Evolutionary conservation across 2,797 vertebrate species (phyloP).

Genomic region (Aldrovandia affinis): DNA sequence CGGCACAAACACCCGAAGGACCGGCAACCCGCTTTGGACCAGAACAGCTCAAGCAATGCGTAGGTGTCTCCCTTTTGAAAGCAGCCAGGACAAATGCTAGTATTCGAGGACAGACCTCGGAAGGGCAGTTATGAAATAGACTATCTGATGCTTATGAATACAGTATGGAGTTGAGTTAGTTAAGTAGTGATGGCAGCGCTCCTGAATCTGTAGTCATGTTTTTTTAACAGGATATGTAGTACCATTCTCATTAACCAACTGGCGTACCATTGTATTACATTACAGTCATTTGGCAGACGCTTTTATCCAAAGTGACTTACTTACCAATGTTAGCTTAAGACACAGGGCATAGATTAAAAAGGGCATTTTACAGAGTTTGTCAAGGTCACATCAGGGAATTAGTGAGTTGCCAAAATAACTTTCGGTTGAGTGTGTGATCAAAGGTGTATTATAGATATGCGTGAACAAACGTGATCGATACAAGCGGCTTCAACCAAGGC

Average conservation of each 20-base stretch:
- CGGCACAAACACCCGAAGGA: constrained; percentile 38
- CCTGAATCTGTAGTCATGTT: not conserved
- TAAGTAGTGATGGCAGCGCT: not conserved
- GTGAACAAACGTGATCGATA: no score
- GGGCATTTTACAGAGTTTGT: not conserved
- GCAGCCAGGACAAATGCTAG: constrained; percentile 10
- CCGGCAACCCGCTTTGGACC: constrained; percentile 24
- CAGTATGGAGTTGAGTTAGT: not conserved
- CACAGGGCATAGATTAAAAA: not conserved
- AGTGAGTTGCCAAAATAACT: not conserved
- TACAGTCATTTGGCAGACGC: no score
- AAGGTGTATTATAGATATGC: no score
- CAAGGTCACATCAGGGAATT: not conserved
- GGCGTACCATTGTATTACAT: no score
- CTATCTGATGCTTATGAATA: not conserved
- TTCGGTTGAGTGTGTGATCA: no score
- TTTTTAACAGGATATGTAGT: not conserved
- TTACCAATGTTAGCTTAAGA: not conserved
- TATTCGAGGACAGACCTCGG: not conserved
- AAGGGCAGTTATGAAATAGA: not conserved
- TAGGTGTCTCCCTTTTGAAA: constrained; percentile 35
- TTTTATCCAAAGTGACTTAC: no score
- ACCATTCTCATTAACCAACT: not conserved
- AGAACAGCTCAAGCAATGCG: constrained; percentile 32
- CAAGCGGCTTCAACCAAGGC: no score